These are phyloP conservation scores for Acanthosepion esculentum DNA, from an alignment of 2,888 invertebrate species.

Conservation along the genomic window DNA sequence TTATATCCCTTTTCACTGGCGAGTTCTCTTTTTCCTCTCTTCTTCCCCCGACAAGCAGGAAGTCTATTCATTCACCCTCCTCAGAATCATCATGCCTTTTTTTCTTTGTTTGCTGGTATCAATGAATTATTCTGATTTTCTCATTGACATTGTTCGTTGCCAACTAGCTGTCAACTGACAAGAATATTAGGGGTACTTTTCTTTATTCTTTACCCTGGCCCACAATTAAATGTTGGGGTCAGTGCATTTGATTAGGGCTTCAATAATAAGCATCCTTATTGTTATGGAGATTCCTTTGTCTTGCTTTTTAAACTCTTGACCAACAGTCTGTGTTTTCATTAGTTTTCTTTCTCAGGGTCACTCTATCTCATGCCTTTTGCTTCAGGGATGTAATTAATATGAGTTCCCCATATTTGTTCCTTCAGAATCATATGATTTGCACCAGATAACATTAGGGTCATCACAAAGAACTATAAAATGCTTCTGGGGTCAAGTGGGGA, in stretches of 20 bases:
- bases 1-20: neutral
- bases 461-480: no score
- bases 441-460: no score
- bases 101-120: neutral
- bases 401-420: no score
- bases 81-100: neutral
- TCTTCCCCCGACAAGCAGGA: neutral
- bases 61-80: neutral
- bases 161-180: neutral
- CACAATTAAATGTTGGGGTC: neutral
- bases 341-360: no score
- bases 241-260: neutral
- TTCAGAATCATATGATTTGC: no score
- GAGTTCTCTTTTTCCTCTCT: neutral
- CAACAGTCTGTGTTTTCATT: no score
- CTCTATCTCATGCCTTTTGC: no score
- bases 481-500: no score
- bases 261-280: neutral
- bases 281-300: neutral
- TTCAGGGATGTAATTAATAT: no score
- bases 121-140: slow-evolving; percentile 9
- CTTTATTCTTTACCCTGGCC: neutral
- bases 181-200: neutral
- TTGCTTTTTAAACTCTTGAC: neutral
- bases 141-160: neutral